A percentile compares a stretch with the other conserved stretches of the same genome.
Evolutionary conservation across 2,888 invertebrate genomes (phyloP).

Genomic region (Drosophila yooni): DNA sequence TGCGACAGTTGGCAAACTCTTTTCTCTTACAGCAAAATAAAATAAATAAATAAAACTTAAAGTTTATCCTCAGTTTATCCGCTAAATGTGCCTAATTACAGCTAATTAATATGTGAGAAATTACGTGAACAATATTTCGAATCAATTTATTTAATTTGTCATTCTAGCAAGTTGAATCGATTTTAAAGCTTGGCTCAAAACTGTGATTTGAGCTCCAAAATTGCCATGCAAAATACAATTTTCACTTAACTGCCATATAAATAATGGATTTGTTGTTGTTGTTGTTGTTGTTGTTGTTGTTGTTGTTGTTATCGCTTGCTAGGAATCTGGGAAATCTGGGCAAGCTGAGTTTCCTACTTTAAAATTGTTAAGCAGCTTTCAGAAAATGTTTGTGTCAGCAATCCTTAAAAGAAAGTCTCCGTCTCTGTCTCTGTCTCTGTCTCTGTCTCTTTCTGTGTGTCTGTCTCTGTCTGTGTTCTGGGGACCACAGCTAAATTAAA

Average conservation of each 20-base stretch:
- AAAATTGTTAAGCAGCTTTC: background rate
- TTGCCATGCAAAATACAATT: background rate
- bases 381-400: background rate
- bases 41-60: too few species aligned
- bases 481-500: conserved; percentile 1
- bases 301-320: background rate
- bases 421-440: background rate
- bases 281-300: background rate
- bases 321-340: background rate
- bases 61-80: too few species aligned
- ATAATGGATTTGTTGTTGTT: background rate
- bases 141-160: background rate
- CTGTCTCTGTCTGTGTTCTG: background rate
- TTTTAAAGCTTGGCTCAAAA: background rate
- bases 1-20: conserved; percentile 28
- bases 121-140: background rate
- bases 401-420: background rate
- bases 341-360: background rate
- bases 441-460: background rate
- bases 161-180: background rate
- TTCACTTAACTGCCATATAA: background rate
- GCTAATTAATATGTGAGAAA: background rate
- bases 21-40: background rate
- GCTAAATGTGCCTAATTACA: background rate
- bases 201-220: background rate